Evolutionary conservation across 2,888 invertebrate genomes (phyloP), one percentile per base, ranked within the genome.

Genomic region (Oligia latruncula): DNA sequence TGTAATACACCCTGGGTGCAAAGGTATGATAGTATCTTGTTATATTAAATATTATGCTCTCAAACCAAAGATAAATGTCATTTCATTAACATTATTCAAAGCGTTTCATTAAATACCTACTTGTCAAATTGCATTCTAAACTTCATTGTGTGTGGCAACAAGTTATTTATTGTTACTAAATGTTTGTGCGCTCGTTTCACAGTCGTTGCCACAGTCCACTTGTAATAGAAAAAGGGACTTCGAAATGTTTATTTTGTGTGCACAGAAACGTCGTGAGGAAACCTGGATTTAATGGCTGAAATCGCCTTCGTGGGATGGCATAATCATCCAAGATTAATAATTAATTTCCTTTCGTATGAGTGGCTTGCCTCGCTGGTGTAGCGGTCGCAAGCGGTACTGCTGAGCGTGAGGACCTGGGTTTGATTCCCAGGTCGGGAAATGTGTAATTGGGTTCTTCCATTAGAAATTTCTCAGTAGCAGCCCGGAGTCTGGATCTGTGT

Each of bases 161-260:
- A 62, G 9, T 82, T 62, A 58, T 76, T 76, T 76, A 82, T 62
- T 55, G 35, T 80, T 82, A 29, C 55, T 64, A 76, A 80, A 80
- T 49, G 55, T 68, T 74, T 23, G 68, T 20, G 46, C 15, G 17
- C 35, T 49, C 5, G 52, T 82, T 82, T 17, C 80, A 64, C 76
- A 75, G 62, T 17, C 8, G 17, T 80, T 68, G 82, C 82, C 13
- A 17, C 60, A 82, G n/a, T 9, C 9, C 2, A n/a, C 15, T 68
- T 46, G 74, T 68, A 75, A 82, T 60, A 29, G 29, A 52, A 73
- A 65, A 23, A 81, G 65, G 29, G 29, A 81, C 58, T 43, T 55
- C 4, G 58, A 58, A 81, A 81, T 68, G 9, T 35, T 52, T 40
- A 9, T 13, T 52, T 65, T 23, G 46, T 46, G 55, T 55, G 11